phyloP scores from a whole-genome alignment of 1,140 invertebrate species.

The Tetramorium simillimum region DNA sequence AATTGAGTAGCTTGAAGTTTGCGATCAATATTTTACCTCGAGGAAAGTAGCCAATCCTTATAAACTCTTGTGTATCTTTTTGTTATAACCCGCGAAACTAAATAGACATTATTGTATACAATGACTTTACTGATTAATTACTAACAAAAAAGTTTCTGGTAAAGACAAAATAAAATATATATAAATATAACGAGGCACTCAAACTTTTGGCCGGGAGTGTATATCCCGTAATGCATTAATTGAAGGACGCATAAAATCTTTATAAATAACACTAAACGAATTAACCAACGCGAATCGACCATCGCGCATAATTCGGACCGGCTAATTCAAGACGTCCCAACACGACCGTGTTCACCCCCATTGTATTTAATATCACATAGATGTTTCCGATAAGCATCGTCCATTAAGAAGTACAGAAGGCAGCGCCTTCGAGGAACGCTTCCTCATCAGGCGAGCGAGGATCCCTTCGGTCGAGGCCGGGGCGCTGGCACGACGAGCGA shows the following conservation, averaged over 20 bases:
- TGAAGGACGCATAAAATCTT: slow-evolving; percentile 5
- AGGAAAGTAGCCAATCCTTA: too few species aligned
- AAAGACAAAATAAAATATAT: too few species aligned
- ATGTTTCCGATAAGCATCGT: slow-evolving; percentile 50
- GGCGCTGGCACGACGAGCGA: neutral
- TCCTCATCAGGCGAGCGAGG: slow-evolving; percentile 38
- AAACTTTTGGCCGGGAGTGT: too few species aligned
- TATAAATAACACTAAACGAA: slow-evolving; percentile 13
- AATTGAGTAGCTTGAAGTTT: too few species aligned
- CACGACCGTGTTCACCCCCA: neutral
- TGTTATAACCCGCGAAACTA: too few species aligned
- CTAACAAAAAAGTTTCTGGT: too few species aligned
- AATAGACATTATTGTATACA: too few species aligned
- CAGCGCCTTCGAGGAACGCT: slow-evolving; percentile 37
- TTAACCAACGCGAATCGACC: slow-evolving; percentile 29
- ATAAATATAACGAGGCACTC: too few species aligned
- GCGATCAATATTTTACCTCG: too few species aligned
- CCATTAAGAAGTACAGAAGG: slow-evolving; percentile 52
- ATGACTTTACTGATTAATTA: too few species aligned
- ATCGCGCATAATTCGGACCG: neutral
- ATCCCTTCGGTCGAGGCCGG: slow-evolving; percentile 20
- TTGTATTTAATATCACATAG: slow-evolving; percentile 56
- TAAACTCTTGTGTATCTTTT: too few species aligned
- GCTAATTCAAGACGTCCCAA: slow-evolving; percentile 12
- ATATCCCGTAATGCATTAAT: too few species aligned